Percentiles rank a stretch among this genome's conserved stretches.
Conservation (phyloP, 2,797 vertebrate genomes). For the Acridotheres tristis region DNA sequence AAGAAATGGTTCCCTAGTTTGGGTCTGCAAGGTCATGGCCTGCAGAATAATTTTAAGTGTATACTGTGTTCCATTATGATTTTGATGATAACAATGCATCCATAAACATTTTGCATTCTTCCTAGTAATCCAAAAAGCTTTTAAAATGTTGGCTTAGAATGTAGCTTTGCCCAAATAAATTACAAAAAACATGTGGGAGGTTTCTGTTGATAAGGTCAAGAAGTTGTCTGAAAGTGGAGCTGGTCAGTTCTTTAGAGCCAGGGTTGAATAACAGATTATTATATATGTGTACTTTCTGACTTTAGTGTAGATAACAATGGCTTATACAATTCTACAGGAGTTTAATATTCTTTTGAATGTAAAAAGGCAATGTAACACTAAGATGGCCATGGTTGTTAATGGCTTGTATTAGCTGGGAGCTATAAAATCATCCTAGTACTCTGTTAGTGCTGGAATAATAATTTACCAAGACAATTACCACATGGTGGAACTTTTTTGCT, state of each 20-base stretch:
- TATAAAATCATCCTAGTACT: slow-evolving; percentile 88
- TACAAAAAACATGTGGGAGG: not conserved
- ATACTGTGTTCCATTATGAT: not conserved
- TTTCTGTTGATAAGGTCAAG: not conserved
- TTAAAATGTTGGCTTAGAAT: not conserved
- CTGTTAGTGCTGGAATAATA: slow-evolving; percentile 92
- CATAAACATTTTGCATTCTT: not conserved
- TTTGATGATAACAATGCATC: not conserved
- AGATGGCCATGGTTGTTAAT: slow-evolving; percentile 83
- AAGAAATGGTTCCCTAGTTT: not conserved
- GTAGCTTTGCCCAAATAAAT: not conserved
- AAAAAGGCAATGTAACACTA: slow-evolving; percentile 74
- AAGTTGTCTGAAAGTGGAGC: not conserved
- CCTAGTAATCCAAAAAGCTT: not conserved
- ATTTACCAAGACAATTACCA: slow-evolving; percentile 98
- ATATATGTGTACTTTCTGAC: not conserved
- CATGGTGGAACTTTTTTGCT: slow-evolving; percentile 87
- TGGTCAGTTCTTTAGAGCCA: not conserved
- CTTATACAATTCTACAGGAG: slow-evolving; percentile 36
- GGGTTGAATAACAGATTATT: slow-evolving; percentile 1
- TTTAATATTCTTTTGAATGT: slow-evolving; percentile 58
- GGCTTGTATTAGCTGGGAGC: slow-evolving; percentile 90
- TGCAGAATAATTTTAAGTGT: not conserved
- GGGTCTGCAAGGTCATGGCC: not conserved
- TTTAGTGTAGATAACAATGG: not conserved